Percentiles rank a stretch among this genome's conserved stretches.
Conservation (phyloP, 1,140 invertebrate genomes). For the Panagrolaimus sp. region DNA sequence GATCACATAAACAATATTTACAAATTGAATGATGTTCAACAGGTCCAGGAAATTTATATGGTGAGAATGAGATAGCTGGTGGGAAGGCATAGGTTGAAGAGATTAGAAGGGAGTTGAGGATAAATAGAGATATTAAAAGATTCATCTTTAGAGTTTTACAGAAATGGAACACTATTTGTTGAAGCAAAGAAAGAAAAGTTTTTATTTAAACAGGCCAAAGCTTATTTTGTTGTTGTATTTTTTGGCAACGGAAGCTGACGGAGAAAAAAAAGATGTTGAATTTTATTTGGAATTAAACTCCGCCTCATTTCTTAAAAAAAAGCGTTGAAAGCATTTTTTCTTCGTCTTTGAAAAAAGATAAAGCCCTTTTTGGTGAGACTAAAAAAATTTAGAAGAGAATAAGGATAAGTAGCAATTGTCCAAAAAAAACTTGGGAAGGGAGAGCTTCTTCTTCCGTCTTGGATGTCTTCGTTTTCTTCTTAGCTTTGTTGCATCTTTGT, state of each 20-base stretch:
- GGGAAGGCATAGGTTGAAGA: not conserved
- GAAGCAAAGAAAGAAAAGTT: too few relatives aligned
- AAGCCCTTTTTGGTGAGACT: too few relatives aligned
- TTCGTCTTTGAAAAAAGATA: too few relatives aligned
- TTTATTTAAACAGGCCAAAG: not conserved
- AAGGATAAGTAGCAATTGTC: too few relatives aligned
- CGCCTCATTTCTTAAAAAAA: not conserved
- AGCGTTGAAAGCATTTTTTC: too few relatives aligned
- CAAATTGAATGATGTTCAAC: conserved; percentile 20
- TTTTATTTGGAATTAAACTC: conserved; percentile 6
- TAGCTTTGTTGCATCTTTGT: not conserved
- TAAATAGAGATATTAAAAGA: not conserved
- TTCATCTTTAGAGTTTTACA: not conserved
- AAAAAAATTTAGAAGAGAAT: too few relatives aligned
- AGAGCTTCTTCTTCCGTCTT: not conserved
- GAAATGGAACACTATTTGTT: not conserved
- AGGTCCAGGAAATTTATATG: not conserved
- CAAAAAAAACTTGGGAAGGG: too few relatives aligned
- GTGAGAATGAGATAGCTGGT: not conserved
- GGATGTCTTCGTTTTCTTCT: not conserved
- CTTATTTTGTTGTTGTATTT: not conserved
- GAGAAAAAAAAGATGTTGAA: not conserved
- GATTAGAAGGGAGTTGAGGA: not conserved
- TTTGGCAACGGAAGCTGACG: not conserved
- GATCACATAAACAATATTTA: conserved; percentile 31